Evolutionary conservation across 1,140 invertebrate species (phyloP), one percentile per base, ranked within the genome.

Genomic region (Drosophila nebulosa): DNA sequence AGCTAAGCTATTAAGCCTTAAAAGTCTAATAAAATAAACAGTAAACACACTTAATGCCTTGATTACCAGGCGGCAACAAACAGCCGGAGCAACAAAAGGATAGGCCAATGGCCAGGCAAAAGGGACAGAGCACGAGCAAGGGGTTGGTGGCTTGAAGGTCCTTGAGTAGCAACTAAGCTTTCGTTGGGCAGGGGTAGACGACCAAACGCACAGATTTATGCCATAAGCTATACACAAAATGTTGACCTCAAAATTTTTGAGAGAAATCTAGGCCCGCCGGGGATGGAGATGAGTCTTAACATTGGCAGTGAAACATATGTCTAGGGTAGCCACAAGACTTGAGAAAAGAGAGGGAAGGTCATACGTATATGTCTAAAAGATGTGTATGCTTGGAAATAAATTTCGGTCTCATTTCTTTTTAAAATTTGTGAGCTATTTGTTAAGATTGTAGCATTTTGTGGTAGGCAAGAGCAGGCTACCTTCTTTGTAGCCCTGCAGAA

Each of bases 11-110:
- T 88, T 88, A 83, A 88, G 83, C 83, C 83, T 88, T 88, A 88
- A 46, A 83, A 83, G 83, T 88, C 83, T 79, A 88, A 88, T 83
- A 83, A 88, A 88, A 88, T 88, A 88, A 83, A 88, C 83, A 83
- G 78, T 88, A 88, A 88, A 88, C 78, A 88, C 83, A 88, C 75
- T 88, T 88, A 88, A 88, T 88, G 83, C 83, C 83, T 88, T 88
- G 83, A 88, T 88, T 88, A 88, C 76, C 76, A 85, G 71, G 26
- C 79, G 78, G 58, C 79, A 78, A 70, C 74, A 74, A 74, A 51
- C n/a, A 12, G 39, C 64, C 30, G 22, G 18, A 21, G 27, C 39
- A 52, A 27, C 39, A 46, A 46, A 46, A 21, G 39, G 39, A 46
- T 46, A 46, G 39, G 2, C 39, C 39, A 46, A 21, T 18, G 39